Conservation (phyloP, 1,140 invertebrate genomes). For the Drosophila mayri region DNA sequence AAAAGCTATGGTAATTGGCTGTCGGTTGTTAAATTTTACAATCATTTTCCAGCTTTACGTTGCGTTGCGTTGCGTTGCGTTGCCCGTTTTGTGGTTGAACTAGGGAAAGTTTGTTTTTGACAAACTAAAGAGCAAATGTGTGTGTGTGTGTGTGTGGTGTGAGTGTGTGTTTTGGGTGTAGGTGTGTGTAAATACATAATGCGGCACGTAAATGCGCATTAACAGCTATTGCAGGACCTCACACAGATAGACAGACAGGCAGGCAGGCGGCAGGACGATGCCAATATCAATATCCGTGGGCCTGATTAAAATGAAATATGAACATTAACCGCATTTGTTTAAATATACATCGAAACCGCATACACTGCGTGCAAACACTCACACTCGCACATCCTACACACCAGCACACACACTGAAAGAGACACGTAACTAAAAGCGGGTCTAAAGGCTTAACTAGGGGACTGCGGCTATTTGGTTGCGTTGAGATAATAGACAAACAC, state of each 20-base stretch:
- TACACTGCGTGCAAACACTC: constrained; percentile 61
- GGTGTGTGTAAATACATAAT: constrained; percentile 52
- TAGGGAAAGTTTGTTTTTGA: constrained; percentile 74
- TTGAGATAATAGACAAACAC: constrained; percentile 70
- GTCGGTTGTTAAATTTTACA: constrained; percentile 70
- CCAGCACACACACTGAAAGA: background rate
- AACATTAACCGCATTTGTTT: constrained; percentile 82
- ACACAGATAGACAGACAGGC: background rate
- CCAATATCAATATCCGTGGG: constrained; percentile 63
- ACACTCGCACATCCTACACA: constrained; percentile 1
- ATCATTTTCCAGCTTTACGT: constrained; percentile 50
- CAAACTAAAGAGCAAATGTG: constrained; percentile 62
- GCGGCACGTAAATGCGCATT: constrained; percentile 70
- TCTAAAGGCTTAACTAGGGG: constrained; percentile 20
- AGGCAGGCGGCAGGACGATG: constrained; percentile 1
- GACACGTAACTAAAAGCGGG: constrained; percentile 11
- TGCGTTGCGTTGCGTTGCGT: constrained; percentile 20
- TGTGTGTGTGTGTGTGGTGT: constrained; percentile 12
- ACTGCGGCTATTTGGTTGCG: constrained; percentile 25
- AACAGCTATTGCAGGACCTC: constrained; percentile 39
- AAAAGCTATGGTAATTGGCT: constrained; percentile 68
- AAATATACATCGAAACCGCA: constrained; percentile 76
- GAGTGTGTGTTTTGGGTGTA: constrained; percentile 1
- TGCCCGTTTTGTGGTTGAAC: constrained; percentile 49
- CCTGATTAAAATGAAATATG: constrained; percentile 81